Conservation (phyloP, 2,797 vertebrate species). For the Emydoidea blandingii region DNA sequence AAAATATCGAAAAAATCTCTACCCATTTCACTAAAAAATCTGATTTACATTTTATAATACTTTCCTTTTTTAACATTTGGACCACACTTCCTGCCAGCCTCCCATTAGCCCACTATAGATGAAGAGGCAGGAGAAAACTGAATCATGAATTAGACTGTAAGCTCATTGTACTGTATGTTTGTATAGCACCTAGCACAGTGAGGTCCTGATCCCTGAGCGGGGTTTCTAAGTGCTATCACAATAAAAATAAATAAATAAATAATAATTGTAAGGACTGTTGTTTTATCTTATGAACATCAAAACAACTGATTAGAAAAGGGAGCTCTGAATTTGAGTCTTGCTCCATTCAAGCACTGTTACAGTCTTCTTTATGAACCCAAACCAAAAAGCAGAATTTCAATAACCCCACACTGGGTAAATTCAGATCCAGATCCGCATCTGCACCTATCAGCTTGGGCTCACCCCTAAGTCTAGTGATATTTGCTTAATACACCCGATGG, state of each 20-base stretch:
- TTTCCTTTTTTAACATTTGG: background rate
- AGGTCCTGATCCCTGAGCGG: background rate
- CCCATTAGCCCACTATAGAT: background rate
- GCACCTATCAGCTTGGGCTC: background rate
- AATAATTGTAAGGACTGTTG: constrained; percentile 38
- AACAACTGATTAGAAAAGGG: constrained; percentile 13
- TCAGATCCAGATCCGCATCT: background rate
- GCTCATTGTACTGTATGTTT: background rate
- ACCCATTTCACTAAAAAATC: background rate
- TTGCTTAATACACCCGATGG: background rate
- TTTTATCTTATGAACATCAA: constrained; percentile 32
- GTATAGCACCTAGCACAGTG: constrained; percentile 9
- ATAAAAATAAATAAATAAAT: constrained; percentile 65
- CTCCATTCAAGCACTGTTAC: fast-evolving
- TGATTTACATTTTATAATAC: background rate
- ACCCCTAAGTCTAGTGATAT: background rate
- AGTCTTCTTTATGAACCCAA: background rate
- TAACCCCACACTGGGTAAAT: background rate
- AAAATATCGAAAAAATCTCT: background rate
- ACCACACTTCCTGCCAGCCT: background rate
- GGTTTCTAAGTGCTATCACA: constrained; percentile 38
- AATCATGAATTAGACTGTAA: background rate
- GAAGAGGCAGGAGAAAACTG: background rate
- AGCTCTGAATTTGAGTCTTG: constrained; percentile 8
- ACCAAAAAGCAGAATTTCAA: background rate